A percentile compares a stretch with the other conserved stretches of the same genome.
phyloP scores from a whole-genome alignment of 92 coral and sea anemone genomes.

The Diadumene lineata region DNA sequence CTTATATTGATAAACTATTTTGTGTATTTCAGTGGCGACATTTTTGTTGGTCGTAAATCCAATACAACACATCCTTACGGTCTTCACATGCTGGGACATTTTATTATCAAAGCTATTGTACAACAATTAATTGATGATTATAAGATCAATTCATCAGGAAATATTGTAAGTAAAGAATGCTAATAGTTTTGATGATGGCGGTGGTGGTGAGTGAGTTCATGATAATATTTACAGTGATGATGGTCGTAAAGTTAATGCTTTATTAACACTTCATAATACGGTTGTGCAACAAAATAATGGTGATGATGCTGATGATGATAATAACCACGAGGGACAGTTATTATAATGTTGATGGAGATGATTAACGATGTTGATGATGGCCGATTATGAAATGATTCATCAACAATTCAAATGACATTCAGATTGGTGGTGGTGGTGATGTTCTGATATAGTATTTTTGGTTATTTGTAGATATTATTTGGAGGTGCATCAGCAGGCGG shows the following conservation, averaged over 20 bases:
- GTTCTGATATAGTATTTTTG: not conserved
- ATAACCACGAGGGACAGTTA: no score
- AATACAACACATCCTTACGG: slow-evolving; percentile 65
- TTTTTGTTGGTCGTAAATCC: slow-evolving; percentile 87
- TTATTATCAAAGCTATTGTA: slow-evolving; percentile 73
- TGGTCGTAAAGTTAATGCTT: not conserved
- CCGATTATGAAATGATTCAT: no score
- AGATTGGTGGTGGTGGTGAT: not conserved
- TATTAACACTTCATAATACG: not conserved
- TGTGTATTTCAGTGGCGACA: slow-evolving; percentile 77
- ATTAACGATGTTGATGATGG: not conserved
- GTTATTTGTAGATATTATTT: slow-evolving; percentile 71
- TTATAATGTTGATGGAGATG: not conserved
- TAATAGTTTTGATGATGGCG: not conserved
- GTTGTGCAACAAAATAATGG: not conserved
- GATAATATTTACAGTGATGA: not conserved
- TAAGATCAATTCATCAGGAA: slow-evolving; percentile 60
- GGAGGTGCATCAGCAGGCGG: slow-evolving; percentile 99
- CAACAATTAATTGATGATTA: slow-evolving; percentile 82
- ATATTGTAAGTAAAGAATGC: slow-evolving; percentile 47
- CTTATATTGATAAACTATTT: no score
- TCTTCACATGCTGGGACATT: slow-evolving; percentile 93
- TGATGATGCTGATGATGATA: not conserved
- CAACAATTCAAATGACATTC: no score
- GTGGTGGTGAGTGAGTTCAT: not conserved